Percentiles rank a stretch among this genome's conserved stretches.
These are phyloP conservation scores for Erebia ligea DNA, from an alignment of 2,888 invertebrate species.

Conservation along the genomic window DNA sequence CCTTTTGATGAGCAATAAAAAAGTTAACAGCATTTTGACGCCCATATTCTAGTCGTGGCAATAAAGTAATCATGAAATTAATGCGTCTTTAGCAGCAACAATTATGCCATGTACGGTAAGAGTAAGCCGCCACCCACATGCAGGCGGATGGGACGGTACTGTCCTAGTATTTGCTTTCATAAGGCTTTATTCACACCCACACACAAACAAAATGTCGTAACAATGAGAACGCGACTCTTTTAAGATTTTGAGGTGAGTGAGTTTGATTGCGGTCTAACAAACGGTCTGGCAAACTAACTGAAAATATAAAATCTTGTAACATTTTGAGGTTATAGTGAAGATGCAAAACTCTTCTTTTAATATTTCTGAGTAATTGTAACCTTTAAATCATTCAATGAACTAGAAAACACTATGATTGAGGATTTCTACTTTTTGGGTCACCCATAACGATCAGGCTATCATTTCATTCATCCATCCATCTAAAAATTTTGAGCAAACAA, in stretches of 20 bases:
- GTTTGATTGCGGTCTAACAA: background rate
- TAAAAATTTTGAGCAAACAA: no score
- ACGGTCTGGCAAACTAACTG: background rate
- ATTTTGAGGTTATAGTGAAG: background rate
- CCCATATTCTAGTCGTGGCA: slow-evolving; percentile 7
- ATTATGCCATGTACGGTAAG: slow-evolving; percentile 42
- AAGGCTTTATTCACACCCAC: slow-evolving; percentile 39
- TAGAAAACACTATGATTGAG: background rate
- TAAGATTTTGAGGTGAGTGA: background rate
- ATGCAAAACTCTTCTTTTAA: background rate
- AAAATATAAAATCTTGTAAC: background rate
- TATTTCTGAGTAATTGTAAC: no score
- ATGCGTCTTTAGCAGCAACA: slow-evolving; percentile 27
- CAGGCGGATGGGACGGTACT: slow-evolving; percentile 47
- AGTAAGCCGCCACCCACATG: slow-evolving; percentile 48
- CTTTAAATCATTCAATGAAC: background rate
- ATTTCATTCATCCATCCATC: no score
- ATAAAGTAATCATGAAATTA: slow-evolving; percentile 35
- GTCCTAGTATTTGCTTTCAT: slow-evolving; percentile 57
- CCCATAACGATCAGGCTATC: background rate
- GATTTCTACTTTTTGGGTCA: background rate
- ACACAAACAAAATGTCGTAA: slow-evolving; percentile 38
- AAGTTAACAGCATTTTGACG: slow-evolving; percentile 7
- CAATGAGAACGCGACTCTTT: background rate
- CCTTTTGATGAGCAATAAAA: background rate